Conservation (phyloP, 2,888 invertebrate species). For the Agapostemon virescens region DNA sequence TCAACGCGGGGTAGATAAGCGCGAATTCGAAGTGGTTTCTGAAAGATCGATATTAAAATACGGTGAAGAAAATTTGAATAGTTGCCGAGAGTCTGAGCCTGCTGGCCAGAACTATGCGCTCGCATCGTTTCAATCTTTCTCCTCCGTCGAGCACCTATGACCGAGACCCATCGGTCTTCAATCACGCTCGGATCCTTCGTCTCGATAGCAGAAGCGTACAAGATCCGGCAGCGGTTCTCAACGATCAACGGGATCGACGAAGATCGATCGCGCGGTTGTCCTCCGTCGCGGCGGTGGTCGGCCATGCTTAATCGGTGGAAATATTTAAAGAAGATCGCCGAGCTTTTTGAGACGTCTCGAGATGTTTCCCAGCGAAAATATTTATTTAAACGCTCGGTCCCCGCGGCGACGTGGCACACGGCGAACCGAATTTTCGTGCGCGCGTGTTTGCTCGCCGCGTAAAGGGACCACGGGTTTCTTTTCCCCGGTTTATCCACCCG, state of each 20-base stretch:
- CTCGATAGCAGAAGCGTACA: constrained; percentile 64
- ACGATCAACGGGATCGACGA: constrained; percentile 51
- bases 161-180: constrained; percentile 61
- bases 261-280: constrained; percentile 56
- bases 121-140: constrained; percentile 25
- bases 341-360: neutral
- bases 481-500: constrained; percentile 43
- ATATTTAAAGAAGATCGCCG: constrained; percentile 56
- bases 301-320: constrained; percentile 55
- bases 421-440: constrained; percentile 34
- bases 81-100: neutral
- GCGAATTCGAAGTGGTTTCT: neutral
- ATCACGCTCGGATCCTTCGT: constrained; percentile 67
- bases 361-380: constrained; percentile 48
- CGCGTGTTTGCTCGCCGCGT: constrained; percentile 42
- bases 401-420: neutral
- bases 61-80: constrained; percentile 22
- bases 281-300: constrained; percentile 10
- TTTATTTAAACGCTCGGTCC: constrained; percentile 50
- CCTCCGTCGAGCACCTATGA: constrained; percentile 44
- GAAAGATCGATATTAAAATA: constrained; percentile 13
- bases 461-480: constrained; percentile 36
- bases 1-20: neutral
- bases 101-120: constrained; percentile 24
- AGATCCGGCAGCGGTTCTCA: constrained; percentile 65